Base-by-base conservation (phyloP, 2,797 vertebrate species). In the Cossypha caffra region DNA sequence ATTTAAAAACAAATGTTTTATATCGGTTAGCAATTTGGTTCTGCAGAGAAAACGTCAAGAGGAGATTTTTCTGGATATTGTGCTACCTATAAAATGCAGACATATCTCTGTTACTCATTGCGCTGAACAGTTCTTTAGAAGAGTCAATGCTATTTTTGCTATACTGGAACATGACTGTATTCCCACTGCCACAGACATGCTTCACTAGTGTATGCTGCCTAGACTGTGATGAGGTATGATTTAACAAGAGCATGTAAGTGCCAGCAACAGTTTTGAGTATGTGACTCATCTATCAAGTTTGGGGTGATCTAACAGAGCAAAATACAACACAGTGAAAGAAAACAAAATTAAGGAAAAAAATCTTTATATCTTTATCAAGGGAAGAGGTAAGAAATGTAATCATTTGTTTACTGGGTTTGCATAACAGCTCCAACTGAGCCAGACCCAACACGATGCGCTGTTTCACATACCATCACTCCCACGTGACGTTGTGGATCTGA, bases 381-480 rank as follows among this genome's bases (percentile, higher is more conserved):
- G 31, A 61, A 74, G 35, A 79, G n/a, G 24, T 50, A 88, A 66
- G 67, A 82, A 87, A 61, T 38, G 15, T 33, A 83, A 5, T 52
- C 9, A 76, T 33, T 61, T 84, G 18, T 37, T 16, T 29, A 9
- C 0, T 66, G 73, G 59, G 31, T 84, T 90, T 78, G 25, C 16
- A 18, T 42, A 26, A 45, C 66, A 84, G 15, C 25, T 77, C 15
- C 35, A 77, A 4, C 45, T 84, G 47, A 72, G 58, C 52, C 47
- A 84, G 66, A 77, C 45, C 66, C 51, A 90, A 72, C 59, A 77
- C 0, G 11, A 77, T n/a, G 29, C 42, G 26, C 9, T 33, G 51
- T 87, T 61, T 76, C 61, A 96, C 99, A 97, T 98, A 99, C 99
- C 99, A 96, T 99, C 99, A 63, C 98, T 99, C 88, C 99, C 98